Conservation (phyloP, 2,888 invertebrate genomes). For the Drosophila quinaria region DNA sequence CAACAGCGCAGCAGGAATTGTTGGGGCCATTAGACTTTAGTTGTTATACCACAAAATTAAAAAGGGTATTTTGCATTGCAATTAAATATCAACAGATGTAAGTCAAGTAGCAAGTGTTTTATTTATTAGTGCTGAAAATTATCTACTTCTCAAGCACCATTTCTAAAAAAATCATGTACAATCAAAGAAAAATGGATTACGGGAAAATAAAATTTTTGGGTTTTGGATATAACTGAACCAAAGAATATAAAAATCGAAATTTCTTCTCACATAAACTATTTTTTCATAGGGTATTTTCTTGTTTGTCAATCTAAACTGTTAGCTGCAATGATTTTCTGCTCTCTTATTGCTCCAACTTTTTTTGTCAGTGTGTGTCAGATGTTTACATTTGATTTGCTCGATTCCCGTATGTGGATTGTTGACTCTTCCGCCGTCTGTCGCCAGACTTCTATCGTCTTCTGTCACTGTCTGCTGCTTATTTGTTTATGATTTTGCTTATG, state of each 20-base stretch:
- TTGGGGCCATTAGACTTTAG: conserved; percentile 33
- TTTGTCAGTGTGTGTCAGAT: conserved; percentile 32
- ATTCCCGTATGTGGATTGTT: conserved; percentile 52
- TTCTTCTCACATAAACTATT: not conserved
- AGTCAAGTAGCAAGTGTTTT: not conserved
- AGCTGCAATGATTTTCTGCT: conserved; percentile 7
- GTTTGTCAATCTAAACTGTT: not conserved
- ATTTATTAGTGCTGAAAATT: not conserved
- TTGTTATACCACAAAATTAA: not conserved
- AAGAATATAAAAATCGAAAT: too few relatives aligned
- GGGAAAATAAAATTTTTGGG: too few relatives aligned
- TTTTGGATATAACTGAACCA: too few relatives aligned
- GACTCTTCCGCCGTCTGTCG: conserved; percentile 19
- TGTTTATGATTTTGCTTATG: conserved; percentile 60
- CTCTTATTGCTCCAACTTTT: conserved; percentile 29
- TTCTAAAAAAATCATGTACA: too few relatives aligned
- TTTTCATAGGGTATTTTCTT: conserved; percentile 28
- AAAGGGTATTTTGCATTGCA: not conserved
- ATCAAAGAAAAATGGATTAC: too few relatives aligned
- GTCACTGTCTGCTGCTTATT: conserved; percentile 40
- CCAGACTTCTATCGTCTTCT: conserved; percentile 1
- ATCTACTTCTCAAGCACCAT: too few relatives aligned
- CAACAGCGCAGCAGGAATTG: conserved; percentile 25
- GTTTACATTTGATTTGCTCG: conserved; percentile 77
- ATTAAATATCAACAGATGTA: not conserved